Percentiles rank a stretch among this genome's conserved stretches.
These are phyloP conservation scores for Hoplodrina blanda DNA, from an alignment of 2,888 invertebrate genomes.

Conservation along the genomic window DNA sequence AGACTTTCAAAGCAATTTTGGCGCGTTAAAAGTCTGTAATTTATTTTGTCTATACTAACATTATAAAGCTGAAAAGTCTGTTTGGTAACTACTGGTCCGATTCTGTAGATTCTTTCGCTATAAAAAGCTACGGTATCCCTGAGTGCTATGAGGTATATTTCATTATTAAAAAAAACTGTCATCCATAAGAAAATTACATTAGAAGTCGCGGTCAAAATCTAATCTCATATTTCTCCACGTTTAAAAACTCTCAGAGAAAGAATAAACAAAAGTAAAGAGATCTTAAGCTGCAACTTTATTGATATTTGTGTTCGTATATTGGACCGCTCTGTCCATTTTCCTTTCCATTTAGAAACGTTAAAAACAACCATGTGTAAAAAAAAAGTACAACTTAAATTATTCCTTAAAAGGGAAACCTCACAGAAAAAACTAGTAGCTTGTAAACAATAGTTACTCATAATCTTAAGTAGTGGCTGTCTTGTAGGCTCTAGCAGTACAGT, in stretches of 20 bases:
- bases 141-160: no score
- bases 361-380: constrained; percentile 22
- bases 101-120: no score
- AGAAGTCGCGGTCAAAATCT: no score
- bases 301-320: neutral
- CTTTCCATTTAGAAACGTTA: constrained; percentile 4
- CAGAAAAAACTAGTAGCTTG: constrained; percentile 48
- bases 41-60: no score
- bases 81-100: no score
- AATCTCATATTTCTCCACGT: neutral
- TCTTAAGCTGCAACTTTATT: constrained; percentile 4
- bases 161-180: no score
- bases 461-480: constrained; percentile 58
- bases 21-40: no score
- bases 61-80: no score
- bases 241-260: neutral
- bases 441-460: constrained; percentile 64
- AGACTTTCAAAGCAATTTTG: no score
- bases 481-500: constrained; percentile 59
- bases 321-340: constrained; percentile 3
- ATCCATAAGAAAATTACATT: no score
- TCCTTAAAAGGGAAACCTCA: constrained; percentile 32
- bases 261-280: constrained; percentile 1
- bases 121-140: no score
- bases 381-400: constrained; percentile 32